Base-by-base conservation (phyloP, 2,797 vertebrate species). In the Bradypus variegatus region DNA sequence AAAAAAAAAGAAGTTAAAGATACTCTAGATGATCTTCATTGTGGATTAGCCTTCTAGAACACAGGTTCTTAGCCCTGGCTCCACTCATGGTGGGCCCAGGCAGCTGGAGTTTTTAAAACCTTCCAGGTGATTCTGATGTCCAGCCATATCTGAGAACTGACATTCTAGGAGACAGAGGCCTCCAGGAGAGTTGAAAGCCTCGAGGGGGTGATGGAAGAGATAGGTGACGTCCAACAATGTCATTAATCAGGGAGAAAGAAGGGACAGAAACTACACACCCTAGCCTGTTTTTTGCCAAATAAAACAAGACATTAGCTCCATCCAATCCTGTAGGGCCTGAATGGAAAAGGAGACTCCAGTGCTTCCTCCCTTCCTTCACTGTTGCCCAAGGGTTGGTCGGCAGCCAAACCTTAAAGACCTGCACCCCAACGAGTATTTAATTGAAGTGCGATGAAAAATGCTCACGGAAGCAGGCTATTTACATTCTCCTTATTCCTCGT, bases 191-290 rank as follows among this genome's bases (percentile, higher is more conserved):
- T 36, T 45, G 79, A 60, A 19, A 2, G 21, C 70, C 65, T 50
- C 62, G 60, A 67, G 69, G 70, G 38, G 73, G 18, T 9, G 55
- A 31, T 2, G 27, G 45, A 78, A 93, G 78, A 88, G 62, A 38
- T 60, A 80, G 89, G 72, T 76, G 91, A 72, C 50, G 79, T 87
- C 64, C 79, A 41, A 70, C 70, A 90, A 19, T 72, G 60, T 48
- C 48, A 70, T 77, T 93, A 87, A 80, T 86, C 50, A 84, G 72
- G 50, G 84, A 88, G 70, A 91, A 82, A 72, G 77, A 73, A 78
- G 60, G 31, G 50, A 27, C 86, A 90, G 83, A 92, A 94, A 67
- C 75, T 73, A 62, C 84, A 76, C 3, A 11, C 23, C 27, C 25
- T 45, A 15, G 41, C 70, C 86, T 87, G 80, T 85, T 33, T 85